Evolutionary conservation across 2,113 vertebrate genomes (phyloP).

Genomic region (Origma solitaria): DNA sequence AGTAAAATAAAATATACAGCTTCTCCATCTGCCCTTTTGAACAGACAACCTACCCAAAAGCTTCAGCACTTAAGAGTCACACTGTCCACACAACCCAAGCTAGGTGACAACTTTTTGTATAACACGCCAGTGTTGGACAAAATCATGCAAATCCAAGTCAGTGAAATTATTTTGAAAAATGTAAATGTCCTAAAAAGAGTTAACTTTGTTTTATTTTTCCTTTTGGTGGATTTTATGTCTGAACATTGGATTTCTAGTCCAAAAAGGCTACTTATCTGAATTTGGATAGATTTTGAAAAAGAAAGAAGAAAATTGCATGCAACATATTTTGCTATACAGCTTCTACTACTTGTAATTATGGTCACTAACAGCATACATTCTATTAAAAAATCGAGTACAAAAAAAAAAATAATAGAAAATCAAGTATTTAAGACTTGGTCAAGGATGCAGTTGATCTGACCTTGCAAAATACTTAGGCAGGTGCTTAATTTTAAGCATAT

Average conservation of each 20-base stretch:
- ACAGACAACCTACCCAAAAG: not conserved
- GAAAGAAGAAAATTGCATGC: not conserved
- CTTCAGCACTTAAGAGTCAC: not conserved
- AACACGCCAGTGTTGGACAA: not conserved
- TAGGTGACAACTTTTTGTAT: not conserved
- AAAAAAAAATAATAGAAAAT: not conserved
- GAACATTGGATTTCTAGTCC: not conserved
- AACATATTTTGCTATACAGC: not conserved
- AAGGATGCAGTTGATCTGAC: not conserved
- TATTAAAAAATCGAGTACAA: not conserved
- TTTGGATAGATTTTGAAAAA: not conserved
- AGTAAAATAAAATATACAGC: not conserved
- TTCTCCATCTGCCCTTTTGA: not conserved
- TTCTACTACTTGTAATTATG: not conserved
- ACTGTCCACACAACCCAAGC: not conserved
- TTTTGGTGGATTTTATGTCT: not conserved
- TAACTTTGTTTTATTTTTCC: not conserved
- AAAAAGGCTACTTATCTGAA: not conserved
- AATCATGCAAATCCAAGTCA: not conserved
- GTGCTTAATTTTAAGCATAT: slow-evolving; percentile 44
- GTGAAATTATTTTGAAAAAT: not conserved
- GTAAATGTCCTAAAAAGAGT: not conserved
- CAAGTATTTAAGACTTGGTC: not conserved
- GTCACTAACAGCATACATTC: not conserved
- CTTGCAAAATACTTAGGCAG: not conserved